phyloP scores from a whole-genome alignment of 1,140 invertebrate genomes.

The Formica selysi region DNA sequence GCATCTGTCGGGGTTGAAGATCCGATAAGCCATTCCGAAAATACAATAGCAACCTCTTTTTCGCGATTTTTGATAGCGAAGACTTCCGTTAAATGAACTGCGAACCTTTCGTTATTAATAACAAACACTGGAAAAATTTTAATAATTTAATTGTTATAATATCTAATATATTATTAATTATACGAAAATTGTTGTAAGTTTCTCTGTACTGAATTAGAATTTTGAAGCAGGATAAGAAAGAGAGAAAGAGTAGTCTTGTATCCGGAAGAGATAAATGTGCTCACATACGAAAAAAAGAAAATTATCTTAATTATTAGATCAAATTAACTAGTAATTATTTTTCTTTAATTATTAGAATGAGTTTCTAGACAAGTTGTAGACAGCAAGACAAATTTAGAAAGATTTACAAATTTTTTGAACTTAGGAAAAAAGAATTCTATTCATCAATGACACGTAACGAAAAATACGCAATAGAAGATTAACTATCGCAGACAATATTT shows the following conservation, averaged over 20 bases:
- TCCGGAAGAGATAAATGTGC: not conserved
- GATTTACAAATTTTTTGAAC: not conserved
- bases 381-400: not conserved
- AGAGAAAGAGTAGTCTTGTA: not conserved
- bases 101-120: not conserved
- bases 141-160: not conserved
- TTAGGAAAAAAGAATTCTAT: not conserved
- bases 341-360: no score
- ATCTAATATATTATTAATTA: not conserved
- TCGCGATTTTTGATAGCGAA: not conserved
- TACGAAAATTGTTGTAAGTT: not conserved
- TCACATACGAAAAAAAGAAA: not conserved
- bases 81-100: constrained; percentile 13
- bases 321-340: no score
- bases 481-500: constrained; percentile 1
- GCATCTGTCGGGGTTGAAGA: not conserved
- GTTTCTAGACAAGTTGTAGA: no score
- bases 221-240: not conserved
- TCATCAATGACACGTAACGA: no score
- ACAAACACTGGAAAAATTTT: not conserved
- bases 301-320: no score
- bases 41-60: not conserved
- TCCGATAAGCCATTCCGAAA: constrained; percentile 18
- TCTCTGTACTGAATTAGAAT: not conserved
- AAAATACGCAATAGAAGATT: not conserved